Evolutionary conservation across 2,888 invertebrate genomes (phyloP), one percentile per base, ranked within the genome.

Genomic region (Idaea aversata): DNA sequence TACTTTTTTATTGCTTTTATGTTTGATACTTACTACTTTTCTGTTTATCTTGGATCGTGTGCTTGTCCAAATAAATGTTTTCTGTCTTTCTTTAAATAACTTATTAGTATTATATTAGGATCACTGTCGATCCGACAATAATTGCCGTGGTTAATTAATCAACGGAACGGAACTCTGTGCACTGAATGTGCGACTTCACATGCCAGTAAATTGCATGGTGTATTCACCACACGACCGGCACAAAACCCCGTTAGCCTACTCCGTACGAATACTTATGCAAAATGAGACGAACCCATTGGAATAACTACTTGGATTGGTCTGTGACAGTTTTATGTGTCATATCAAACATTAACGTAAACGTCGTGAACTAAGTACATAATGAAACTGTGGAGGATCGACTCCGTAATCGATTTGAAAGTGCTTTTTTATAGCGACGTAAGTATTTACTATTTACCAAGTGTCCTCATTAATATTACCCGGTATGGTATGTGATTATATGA

Each of bases 211-310:
- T 61, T 65, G 67, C 72, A 82, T 82, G 75, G 74, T 66, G 77
- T 83, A 88, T 87, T 87, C 87, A 81, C 76, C 73, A 73, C 86
- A 81, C 81, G 81, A 70, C 66, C 69, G 75, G 72, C 75, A 73
- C 74, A 67, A 72, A 76, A 75, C 74, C 81, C 88, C 88, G 87
- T 87, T 90, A 88, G 76, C 84, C 85, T 81, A 84, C 83, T 85
- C 82, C 76, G 73, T 75, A 82, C 47, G 88, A 84, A 86, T 88
- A 86, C 81, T 82, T 81, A 86, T 83, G 83, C 83, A 80, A 81
- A 72, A 70, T 65, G 66, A 69, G 69, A 72, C 73, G 70, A 70
- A 70, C 68, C 64, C 67, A 72, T 69, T 61, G 65, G 62, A 67
- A 61, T 68, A 65, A 69, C 68, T 62, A 67, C 62, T 68, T 69